phyloP scores from a whole-genome alignment of 2,113 vertebrate species.

The Vireo altiloquus region DNA sequence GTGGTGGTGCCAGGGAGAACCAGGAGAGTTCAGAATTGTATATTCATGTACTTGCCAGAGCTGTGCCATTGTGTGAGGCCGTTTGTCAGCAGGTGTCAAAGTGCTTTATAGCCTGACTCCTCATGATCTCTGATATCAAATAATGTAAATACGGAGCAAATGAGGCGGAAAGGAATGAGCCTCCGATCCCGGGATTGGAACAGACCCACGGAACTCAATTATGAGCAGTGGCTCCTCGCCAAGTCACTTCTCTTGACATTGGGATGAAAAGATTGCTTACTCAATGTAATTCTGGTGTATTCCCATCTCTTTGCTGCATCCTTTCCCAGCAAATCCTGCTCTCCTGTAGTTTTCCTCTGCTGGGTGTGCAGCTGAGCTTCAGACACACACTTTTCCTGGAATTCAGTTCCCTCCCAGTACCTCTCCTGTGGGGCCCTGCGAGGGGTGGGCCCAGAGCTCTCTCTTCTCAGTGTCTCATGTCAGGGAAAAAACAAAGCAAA shows the following conservation, averaged over 20 bases:
- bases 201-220: neutral
- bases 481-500: no score
- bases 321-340: neutral
- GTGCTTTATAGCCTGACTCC: neutral
- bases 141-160: neutral
- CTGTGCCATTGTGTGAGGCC: neutral
- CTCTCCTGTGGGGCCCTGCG: no score
- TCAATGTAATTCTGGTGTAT: neutral
- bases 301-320: neutral
- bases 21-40: neutral
- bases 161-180: neutral
- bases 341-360: neutral
- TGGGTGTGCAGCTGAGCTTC: neutral
- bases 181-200: neutral
- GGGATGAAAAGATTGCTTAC: neutral
- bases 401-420: neutral
- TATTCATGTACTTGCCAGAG: rapidly evolving
- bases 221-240: neutral
- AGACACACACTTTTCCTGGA: neutral
- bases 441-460: no score
- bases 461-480: no score
- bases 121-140: neutral
- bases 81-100: neutral
- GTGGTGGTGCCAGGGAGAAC: neutral
- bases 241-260: neutral